phyloP scores from a whole-genome alignment of 2,888 invertebrate genomes.

The Alviniconcha strummeri region DNA sequence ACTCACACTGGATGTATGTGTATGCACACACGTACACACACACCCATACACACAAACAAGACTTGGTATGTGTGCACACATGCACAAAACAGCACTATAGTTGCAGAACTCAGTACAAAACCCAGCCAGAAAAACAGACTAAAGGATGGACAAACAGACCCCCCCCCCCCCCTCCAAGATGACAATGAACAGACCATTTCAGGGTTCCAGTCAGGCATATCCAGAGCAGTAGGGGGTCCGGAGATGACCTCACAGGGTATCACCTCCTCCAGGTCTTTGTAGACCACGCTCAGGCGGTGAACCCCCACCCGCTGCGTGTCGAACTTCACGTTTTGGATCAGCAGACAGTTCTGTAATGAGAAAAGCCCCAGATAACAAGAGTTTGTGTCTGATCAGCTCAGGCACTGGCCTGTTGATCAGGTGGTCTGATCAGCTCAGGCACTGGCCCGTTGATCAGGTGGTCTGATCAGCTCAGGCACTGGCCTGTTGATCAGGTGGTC shows the following conservation, averaged over 20 bases:
- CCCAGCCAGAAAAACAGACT: not conserved
- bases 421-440: too few species aligned
- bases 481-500: too few species aligned
- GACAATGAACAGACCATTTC: slow-evolving; percentile 51
- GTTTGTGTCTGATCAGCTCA: too few species aligned
- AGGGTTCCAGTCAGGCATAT: slow-evolving; percentile 60
- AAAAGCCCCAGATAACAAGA: too few species aligned
- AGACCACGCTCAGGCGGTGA: slow-evolving; percentile 57
- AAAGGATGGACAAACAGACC: not conserved
- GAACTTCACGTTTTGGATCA: slow-evolving; percentile 59
- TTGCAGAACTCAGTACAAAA: too few species aligned
- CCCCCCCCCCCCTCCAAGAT: not conserved
- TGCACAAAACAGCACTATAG: not conserved
- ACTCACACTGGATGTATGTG: not conserved
- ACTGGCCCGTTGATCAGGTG: too few species aligned
- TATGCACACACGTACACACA: not conserved
- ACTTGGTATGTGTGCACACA: not conserved
- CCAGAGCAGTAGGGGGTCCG: slow-evolving; percentile 65
- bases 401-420: too few species aligned
- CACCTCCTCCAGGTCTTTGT: slow-evolving; percentile 62
- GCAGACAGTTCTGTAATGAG: slow-evolving; percentile 45
- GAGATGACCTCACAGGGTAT: slow-evolving; percentile 64
- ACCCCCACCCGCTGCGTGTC: slow-evolving; percentile 59
- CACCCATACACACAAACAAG: not conserved
- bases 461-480: too few species aligned